Conservation (phyloP, 1,140 invertebrate genomes). For the Drosophila kepulauana region DNA sequence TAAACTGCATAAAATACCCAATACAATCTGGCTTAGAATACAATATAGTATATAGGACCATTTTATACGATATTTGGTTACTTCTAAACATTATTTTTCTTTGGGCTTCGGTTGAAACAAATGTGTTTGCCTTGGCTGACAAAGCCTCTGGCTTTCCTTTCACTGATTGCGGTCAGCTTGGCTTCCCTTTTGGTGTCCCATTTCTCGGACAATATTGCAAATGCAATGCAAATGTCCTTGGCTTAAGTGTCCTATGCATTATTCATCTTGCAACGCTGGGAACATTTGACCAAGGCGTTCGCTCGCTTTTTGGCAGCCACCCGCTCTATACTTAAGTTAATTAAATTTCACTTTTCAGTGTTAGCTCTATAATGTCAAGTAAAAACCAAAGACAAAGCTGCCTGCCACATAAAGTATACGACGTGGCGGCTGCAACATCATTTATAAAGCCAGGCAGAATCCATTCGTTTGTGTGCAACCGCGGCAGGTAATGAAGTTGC, state of each 20-base stretch:
- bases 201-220: not conserved
- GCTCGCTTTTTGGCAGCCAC: constrained; percentile 28
- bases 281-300: not conserved
- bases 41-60: too few species aligned
- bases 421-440: constrained; percentile 44
- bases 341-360: constrained; percentile 66
- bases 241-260: constrained; percentile 30
- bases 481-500: constrained; percentile 68
- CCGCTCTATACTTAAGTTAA: constrained; percentile 70
- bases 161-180: constrained; percentile 23
- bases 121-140: constrained; percentile 19
- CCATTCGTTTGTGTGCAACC: constrained; percentile 64
- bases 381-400: constrained; percentile 57
- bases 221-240: constrained; percentile 41
- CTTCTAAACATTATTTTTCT: not conserved
- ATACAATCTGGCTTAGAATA: not conserved
- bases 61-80: too few species aligned
- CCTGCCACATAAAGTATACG: not conserved
- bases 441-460: constrained; percentile 56
- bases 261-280: constrained; percentile 37
- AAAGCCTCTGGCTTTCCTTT: constrained; percentile 3
- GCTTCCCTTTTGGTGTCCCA: not conserved
- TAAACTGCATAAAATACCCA: not conserved
- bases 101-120: constrained; percentile 13
- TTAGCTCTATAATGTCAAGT: constrained; percentile 30